Conservation (phyloP, 1,140 invertebrate genomes). For the Berghia stephanieae region DNA sequence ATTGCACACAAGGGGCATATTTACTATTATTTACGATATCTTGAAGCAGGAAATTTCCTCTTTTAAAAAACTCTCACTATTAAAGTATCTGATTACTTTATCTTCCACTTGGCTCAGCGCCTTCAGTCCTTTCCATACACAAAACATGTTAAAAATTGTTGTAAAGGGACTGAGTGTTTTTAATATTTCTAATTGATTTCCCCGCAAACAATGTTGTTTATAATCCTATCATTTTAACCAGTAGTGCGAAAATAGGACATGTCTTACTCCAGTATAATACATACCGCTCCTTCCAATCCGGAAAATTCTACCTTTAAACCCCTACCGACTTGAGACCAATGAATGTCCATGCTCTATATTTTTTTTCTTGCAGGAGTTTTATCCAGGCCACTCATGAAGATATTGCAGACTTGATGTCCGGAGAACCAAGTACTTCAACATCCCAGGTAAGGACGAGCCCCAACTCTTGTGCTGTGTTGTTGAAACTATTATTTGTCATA, state of each 20-base stretch:
- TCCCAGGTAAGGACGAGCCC: conserved; percentile 57
- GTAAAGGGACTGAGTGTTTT: too few species aligned
- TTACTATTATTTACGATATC: too few species aligned
- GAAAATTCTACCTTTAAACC: too few species aligned
- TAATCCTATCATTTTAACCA: not conserved
- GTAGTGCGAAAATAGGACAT: not conserved
- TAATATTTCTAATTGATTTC: not conserved
- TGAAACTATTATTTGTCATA: not conserved
- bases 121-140: too few species aligned
- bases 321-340: too few species aligned
- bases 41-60: too few species aligned
- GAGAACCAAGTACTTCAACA: conserved; percentile 50
- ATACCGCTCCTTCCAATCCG: not conserved
- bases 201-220: not conserved
- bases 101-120: too few species aligned
- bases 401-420: conserved; percentile 55
- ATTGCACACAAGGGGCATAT: too few species aligned
- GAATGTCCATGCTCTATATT: not conserved
- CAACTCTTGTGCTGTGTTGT: not conserved
- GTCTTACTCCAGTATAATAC: not conserved
- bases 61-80: too few species aligned
- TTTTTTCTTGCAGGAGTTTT: conserved; percentile 51
- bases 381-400: conserved; percentile 59
- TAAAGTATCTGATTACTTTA: too few species aligned
- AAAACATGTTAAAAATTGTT: too few species aligned